phyloP scores from a whole-genome alignment of 2,888 invertebrate genomes.

The Scrobipalpa atriplicella region DNA sequence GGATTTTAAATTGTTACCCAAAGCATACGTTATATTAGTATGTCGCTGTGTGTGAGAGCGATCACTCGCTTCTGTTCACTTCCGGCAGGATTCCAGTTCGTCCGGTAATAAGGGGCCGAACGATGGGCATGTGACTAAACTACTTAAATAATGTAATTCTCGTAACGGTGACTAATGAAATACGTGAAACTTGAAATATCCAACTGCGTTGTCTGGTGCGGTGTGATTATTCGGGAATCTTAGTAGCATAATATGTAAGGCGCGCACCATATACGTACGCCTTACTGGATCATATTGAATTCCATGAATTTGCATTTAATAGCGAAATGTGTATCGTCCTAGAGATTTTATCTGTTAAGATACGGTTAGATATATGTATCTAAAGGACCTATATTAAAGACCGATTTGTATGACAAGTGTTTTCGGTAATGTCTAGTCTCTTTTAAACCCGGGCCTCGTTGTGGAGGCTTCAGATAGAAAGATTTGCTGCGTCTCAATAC shows the following conservation, averaged over 20 bases:
- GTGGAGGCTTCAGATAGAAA: slow-evolving; percentile 51
- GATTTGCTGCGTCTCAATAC: slow-evolving; percentile 61
- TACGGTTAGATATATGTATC: slow-evolving; percentile 70
- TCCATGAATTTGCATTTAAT: slow-evolving; percentile 83
- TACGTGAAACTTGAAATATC: slow-evolving; percentile 21
- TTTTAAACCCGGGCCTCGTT: slow-evolving; percentile 59
- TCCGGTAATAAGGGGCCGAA: slow-evolving; percentile 21
- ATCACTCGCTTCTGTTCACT: slow-evolving; percentile 42
- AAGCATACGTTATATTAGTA: slow-evolving; percentile 65
- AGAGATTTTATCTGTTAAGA: slow-evolving; percentile 80
- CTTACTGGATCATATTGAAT: slow-evolving; percentile 78
- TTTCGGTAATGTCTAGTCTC: slow-evolving; percentile 78
- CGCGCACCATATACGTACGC: slow-evolving; percentile 52
- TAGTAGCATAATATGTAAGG: slow-evolving; percentile 79
- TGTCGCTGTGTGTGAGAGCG: slow-evolving; percentile 51
- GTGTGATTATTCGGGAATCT: slow-evolving; percentile 62
- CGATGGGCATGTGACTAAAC: slow-evolving; percentile 30
- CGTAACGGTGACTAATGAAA: slow-evolving; percentile 22
- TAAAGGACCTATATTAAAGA: slow-evolving; percentile 62
- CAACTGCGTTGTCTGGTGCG: slow-evolving; percentile 41
- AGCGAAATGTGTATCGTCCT: slow-evolving; percentile 80
- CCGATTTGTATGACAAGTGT: slow-evolving; percentile 68
- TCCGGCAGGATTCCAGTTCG: slow-evolving; percentile 14
- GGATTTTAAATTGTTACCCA: slow-evolving; percentile 75
- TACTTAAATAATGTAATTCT: slow-evolving; percentile 25